Evolutionary conservation across 2,113 vertebrate genomes (phyloP).

Genomic region (Hippolais icterina): DNA sequence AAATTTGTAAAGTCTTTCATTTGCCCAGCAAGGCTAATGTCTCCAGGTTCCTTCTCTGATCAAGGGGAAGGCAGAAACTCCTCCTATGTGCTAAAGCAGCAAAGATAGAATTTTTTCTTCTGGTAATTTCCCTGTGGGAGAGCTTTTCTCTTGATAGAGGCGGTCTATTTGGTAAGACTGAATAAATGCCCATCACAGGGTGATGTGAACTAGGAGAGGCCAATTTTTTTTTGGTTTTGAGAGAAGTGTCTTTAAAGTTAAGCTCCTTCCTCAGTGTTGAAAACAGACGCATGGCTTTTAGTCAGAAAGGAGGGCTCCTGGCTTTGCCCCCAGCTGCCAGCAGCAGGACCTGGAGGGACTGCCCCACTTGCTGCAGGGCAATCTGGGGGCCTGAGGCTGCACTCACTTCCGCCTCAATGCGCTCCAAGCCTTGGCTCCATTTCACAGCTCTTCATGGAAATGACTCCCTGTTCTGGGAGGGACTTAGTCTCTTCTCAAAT

Average conservation of each 20-base stretch:
- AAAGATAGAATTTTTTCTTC: neutral
- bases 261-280: neutral
- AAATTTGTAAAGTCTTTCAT: neutral
- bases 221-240: neutral
- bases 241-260: neutral
- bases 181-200: neutral
- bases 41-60: neutral
- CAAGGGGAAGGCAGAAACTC: neutral
- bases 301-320: neutral
- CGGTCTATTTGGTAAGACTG: neutral
- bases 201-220: neutral
- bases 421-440: neutral
- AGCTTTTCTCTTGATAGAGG: neutral
- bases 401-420: rapidly evolving
- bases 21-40: neutral
- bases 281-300: neutral
- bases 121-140: neutral
- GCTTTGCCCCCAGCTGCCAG: neutral
- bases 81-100: neutral
- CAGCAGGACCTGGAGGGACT: neutral
- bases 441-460: conserved; percentile 40
- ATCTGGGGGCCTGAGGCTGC: neutral
- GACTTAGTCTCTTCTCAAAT: neutral
- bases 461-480: neutral
- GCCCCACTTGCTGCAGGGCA: neutral